Conservation (phyloP, 2,888 invertebrate genomes). For the Capitulum mitella region DNA sequence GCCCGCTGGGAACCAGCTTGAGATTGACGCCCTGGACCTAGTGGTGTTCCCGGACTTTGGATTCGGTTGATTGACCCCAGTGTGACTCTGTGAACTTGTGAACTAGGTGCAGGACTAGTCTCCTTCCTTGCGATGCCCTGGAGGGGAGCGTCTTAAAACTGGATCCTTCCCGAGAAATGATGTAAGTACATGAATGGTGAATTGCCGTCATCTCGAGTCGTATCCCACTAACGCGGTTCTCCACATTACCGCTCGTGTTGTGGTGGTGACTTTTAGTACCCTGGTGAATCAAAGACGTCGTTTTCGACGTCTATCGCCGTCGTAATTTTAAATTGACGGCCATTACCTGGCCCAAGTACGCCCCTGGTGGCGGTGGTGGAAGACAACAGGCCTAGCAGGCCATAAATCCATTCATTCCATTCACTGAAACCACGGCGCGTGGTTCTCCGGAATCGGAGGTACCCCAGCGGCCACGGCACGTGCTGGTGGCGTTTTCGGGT, state of each 20-base stretch:
- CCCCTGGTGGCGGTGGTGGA: not conserved
- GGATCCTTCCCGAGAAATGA: constrained; percentile 10
- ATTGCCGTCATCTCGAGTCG: too few species aligned
- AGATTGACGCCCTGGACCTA: not conserved
- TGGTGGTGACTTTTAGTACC: too few species aligned
- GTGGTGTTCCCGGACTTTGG: not conserved
- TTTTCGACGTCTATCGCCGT: not conserved
- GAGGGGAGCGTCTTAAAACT: constrained; percentile 14
- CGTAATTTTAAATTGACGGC: not conserved
- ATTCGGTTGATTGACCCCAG: too few species aligned
- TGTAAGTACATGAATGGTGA: not conserved
- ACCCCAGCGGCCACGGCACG: not conserved
- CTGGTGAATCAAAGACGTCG: too few species aligned
- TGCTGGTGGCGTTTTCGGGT: not conserved
- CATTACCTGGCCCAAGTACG: not conserved
- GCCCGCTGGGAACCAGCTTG: not conserved
- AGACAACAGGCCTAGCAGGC: not conserved
- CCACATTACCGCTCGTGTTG: too few species aligned
- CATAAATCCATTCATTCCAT: constrained; percentile 3
- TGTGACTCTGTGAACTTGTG: too few species aligned
- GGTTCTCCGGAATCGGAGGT: not conserved
- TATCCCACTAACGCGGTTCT: too few species aligned
- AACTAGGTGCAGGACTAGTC: not conserved
- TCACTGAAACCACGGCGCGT: not conserved
- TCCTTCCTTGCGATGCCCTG: not conserved